Evolutionary conservation across 2,797 vertebrate genomes (phyloP), one percentile per base, ranked within the genome.

Genomic region (Orientallactaga sibirica): DNA sequence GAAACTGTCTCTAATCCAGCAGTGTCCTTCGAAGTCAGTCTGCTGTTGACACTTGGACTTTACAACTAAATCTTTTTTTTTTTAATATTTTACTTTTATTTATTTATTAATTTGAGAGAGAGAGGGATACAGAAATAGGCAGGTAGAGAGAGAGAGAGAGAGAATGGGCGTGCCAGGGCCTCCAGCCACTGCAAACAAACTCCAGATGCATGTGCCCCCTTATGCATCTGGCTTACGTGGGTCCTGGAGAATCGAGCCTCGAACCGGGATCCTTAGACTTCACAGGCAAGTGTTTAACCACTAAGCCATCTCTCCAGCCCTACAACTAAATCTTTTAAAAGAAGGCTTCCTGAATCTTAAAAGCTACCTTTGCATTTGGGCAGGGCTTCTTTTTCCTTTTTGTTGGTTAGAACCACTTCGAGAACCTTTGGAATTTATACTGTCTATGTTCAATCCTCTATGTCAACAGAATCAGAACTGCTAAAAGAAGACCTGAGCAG

Each of bases 251-350:
- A n/a, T n/a, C n/a, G n/a, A n/a, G n/a, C n/a, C n/a, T n/a, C n/a
- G n/a, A n/a, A n/a, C n/a, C n/a, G n/a, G n/a, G n/a, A n/a, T n/a
- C n/a, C n/a, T n/a, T n/a, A n/a, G n/a, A n/a, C n/a, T n/a, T n/a
- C n/a, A n/a, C n/a, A n/a, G n/a, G n/a, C n/a, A n/a, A n/a, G n/a
- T n/a, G n/a, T n/a, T n/a, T n/a, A n/a, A n/a, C n/a, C n/a, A n/a
- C n/a, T n/a, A n/a, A n/a, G n/a, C n/a, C n/a, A n/a, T n/a, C n/a
- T n/a, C n/a, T n/a, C n/a, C n/a, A n/a, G n/a, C n/a, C n/a, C n/a
- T 88, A 75, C 22, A 86, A 64, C 27, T 48, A 48, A 91, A 75
- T 70, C 29, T 77, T 94, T 89, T 67, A 90, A 90, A 74, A 48
- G 16, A 70, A n/a, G 64, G 0, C 15, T 77, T 94, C 22, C 48